phyloP scores from a whole-genome alignment of 2,113 vertebrate species.

The Prunella himalayana region DNA sequence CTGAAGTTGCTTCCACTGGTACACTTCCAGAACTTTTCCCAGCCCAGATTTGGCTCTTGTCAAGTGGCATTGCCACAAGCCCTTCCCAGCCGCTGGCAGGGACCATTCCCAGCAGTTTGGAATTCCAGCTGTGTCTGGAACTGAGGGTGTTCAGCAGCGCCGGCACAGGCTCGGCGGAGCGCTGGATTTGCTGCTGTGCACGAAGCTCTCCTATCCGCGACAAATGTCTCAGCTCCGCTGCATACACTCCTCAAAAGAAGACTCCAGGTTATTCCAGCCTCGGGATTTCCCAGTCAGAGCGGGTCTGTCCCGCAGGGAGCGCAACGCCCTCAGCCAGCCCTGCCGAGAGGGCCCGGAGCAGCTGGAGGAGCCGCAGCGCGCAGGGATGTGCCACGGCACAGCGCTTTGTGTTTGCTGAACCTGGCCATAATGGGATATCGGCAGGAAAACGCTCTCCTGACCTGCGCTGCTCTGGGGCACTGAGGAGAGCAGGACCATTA shows the following conservation, averaged over 20 bases:
- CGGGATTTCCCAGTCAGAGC: not conserved
- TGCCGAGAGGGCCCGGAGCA: not conserved
- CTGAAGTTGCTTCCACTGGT: not conserved
- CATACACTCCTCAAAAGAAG: no score
- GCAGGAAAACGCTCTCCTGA: not conserved
- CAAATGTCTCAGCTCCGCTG: rapidly evolving
- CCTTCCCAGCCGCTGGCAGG: not conserved
- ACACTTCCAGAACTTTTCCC: not conserved
- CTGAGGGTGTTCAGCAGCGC: not conserved
- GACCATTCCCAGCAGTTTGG: not conserved
- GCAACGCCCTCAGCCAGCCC: not conserved
- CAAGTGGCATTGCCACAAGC: not conserved
- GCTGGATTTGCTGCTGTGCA: not conserved
- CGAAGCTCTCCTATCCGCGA: rapidly evolving
- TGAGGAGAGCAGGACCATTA: no score
- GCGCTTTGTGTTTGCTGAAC: no score
- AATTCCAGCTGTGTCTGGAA: rapidly evolving
- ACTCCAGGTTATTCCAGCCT: not conserved
- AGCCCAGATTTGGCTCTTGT: not conserved
- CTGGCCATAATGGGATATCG: rapidly evolving
- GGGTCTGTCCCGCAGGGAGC: not conserved
- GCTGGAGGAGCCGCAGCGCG: rapidly evolving
- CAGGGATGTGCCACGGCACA: not conserved
- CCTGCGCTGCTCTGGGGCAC: rapidly evolving
- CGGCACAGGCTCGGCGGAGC: rapidly evolving